A percentile compares a stretch with the other conserved stretches of the same genome.
Conservation (phyloP, 2,113 vertebrate species). For the Neodon shergylaensis region DNA sequence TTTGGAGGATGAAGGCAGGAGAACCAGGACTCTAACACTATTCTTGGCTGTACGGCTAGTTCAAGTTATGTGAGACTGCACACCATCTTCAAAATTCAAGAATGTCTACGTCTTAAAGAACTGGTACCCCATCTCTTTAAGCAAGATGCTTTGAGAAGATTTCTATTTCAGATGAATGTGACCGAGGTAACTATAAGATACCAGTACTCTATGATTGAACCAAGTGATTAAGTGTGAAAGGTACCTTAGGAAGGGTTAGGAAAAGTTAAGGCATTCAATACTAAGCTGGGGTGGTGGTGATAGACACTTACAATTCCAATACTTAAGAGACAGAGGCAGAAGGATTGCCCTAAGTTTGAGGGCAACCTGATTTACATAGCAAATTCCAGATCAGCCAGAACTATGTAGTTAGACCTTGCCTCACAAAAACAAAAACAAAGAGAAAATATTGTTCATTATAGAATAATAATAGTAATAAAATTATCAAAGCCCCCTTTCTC, state of each 20-base stretch:
- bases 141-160: not conserved
- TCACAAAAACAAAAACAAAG: not conserved
- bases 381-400: not conserved
- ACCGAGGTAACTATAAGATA: not conserved
- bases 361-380: not conserved
- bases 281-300: not conserved
- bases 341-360: not conserved
- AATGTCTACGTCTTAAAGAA: not conserved
- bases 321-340: not conserved
- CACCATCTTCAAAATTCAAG: not conserved
- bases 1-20: not conserved
- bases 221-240: not conserved
- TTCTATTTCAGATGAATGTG: not conserved
- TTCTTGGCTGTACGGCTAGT: not conserved
- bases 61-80: not conserved
- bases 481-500: not conserved
- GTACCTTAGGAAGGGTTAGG: not conserved
- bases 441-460: conserved; percentile 6
- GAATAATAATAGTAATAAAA: not conserved
- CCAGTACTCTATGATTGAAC: not conserved
- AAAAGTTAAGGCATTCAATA: not conserved
- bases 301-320: not conserved
- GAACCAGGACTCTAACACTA: not conserved
- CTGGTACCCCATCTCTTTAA: not conserved
- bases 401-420: not conserved